These are phyloP conservation scores for Trichacis sp. DNA, from an alignment of 2,888 invertebrate species.

Conservation along the genomic window DNA sequence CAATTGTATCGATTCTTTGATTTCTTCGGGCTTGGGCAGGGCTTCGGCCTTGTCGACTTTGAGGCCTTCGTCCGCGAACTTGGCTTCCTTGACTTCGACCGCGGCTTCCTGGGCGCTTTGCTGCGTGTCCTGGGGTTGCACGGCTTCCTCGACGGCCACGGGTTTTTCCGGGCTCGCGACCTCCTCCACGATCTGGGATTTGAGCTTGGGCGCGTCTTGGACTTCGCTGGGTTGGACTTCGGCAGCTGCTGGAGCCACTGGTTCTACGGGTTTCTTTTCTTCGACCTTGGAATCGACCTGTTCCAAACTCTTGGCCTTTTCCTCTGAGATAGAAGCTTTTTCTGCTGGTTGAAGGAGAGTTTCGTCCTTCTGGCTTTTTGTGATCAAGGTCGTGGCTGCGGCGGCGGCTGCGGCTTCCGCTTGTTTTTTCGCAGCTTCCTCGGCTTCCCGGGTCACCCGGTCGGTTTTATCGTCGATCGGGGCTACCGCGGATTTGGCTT, in stretches of 20 bases:
- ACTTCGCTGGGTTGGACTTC: constrained; percentile 12
- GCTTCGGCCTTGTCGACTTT: constrained; percentile 60
- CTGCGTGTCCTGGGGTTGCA: constrained; percentile 20
- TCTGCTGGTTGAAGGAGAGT: neutral
- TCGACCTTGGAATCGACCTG: constrained; percentile 22
- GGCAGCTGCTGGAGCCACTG: constrained; percentile 17
- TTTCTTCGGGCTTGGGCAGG: constrained; percentile 57
- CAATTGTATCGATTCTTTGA: constrained; percentile 51
- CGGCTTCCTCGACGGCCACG: constrained; percentile 20
- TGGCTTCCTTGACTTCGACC: constrained; percentile 42
- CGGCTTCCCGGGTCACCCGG: constrained; percentile 60
- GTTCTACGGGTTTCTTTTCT: constrained; percentile 12
- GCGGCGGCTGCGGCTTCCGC: constrained; percentile 53
- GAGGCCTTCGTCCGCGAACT: constrained; percentile 51
- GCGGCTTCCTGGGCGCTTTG: constrained; percentile 28
- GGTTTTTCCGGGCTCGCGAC: constrained; percentile 18
- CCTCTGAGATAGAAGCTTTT: constrained; percentile 2
- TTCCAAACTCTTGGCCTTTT: constrained; percentile 19
- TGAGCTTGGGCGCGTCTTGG: constrained; percentile 18
- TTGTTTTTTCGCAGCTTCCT: constrained; percentile 50
- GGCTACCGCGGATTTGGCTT: constrained; percentile 33
- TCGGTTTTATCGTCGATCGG: constrained; percentile 53
- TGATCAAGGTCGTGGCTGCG: neutral
- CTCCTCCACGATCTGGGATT: constrained; percentile 21
- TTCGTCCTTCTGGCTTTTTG: constrained; percentile 10